These are phyloP conservation scores for Neosalanx taihuensis DNA, from an alignment of 2,797 vertebrate genomes.

Conservation along the genomic window DNA sequence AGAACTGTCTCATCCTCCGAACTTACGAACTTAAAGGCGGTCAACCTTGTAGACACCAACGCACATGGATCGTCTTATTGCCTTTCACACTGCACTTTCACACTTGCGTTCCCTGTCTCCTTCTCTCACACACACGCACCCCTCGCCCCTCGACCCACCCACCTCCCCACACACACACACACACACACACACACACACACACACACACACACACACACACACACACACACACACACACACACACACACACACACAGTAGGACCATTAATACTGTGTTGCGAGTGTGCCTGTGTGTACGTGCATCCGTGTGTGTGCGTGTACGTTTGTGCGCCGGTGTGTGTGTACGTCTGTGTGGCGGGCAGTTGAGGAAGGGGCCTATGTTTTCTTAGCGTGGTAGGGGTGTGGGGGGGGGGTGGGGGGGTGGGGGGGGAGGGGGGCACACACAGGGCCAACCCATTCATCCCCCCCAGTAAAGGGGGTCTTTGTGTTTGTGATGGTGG, in stretches of 20 bases:
- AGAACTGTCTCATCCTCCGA: background rate
- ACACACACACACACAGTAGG: constrained; percentile 50
- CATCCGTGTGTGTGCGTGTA: background rate
- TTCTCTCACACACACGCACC: constrained; percentile 10
- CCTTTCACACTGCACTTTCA: background rate
- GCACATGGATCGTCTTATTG: background rate
- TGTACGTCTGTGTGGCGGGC: constrained; percentile 46
- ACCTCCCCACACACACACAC: constrained; percentile 36
- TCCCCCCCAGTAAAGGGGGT: constrained; percentile 82
- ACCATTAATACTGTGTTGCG: constrained; percentile 56
- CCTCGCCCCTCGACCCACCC: constrained; percentile 11
- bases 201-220: constrained; percentile 48
- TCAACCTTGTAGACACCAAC: background rate
- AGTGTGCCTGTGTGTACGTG: constrained; percentile 11
- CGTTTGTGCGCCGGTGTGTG: constrained; percentile 1
- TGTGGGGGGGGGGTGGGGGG: constrained; percentile 77
- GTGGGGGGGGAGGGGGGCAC: constrained; percentile 63
- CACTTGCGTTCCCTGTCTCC: background rate
- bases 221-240: constrained; percentile 55
- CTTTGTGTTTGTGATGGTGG: constrained; percentile 88
- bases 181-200: constrained; percentile 49
- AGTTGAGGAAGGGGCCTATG: constrained; percentile 85
- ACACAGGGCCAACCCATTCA: constrained; percentile 84
- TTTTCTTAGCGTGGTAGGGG: constrained; percentile 80
- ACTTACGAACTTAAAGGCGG: background rate